phyloP scores from a whole-genome alignment of 1,140 invertebrate species.

The Drosophila sechellia region DNA sequence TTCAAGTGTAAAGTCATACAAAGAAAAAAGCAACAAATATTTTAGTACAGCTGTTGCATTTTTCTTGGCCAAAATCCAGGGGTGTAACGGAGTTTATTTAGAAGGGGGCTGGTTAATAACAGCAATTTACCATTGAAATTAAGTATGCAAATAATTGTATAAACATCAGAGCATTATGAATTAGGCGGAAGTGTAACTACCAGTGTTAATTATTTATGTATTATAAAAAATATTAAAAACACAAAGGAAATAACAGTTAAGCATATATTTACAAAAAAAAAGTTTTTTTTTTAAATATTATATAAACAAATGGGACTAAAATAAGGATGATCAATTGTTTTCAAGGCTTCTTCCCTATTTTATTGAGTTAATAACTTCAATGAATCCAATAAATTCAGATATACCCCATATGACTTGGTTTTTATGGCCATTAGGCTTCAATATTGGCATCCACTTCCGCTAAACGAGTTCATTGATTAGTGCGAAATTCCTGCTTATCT shows the following conservation, averaged over 20 bases:
- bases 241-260: too few relatives aligned
- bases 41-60: conserved; percentile 26
- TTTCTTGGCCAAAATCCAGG: conserved; percentile 25
- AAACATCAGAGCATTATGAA: not conserved
- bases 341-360: too few relatives aligned
- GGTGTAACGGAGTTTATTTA: not conserved
- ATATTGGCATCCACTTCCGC: conserved; percentile 5
- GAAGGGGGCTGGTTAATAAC: not conserved
- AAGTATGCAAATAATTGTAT: conserved; percentile 1
- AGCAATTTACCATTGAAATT: not conserved
- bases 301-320: too few relatives aligned
- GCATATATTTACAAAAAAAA: too few relatives aligned
- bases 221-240: too few relatives aligned
- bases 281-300: too few relatives aligned
- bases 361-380: too few relatives aligned
- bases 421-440: not conserved
- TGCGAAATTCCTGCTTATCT: conserved; percentile 21
- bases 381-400: not conserved
- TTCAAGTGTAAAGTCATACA: conserved; percentile 63
- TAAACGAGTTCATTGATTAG: conserved; percentile 1
- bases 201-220: too few relatives aligned
- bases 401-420: not conserved
- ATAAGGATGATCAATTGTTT: too few relatives aligned
- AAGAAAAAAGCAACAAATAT: conserved; percentile 10
- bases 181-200: not conserved